Base-by-base conservation (phyloP, 2,888 invertebrate genomes). In the Cryptosula pallasiana region DNA sequence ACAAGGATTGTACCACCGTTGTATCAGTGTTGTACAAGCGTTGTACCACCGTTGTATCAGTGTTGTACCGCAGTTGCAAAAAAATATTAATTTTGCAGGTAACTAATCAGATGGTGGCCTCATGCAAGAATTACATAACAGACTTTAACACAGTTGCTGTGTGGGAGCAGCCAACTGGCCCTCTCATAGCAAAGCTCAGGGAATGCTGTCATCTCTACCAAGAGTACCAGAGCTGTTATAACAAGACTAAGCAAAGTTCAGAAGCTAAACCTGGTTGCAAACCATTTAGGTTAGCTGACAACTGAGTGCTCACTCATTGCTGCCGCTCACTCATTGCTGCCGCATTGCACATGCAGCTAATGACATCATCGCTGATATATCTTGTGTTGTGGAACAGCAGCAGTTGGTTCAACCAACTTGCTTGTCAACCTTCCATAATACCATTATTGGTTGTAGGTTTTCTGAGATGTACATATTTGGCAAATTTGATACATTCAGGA, bases 221-320 rank as follows among this genome's bases (percentile, higher is more conserved):
- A 55, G 86, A 87, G 71, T 90, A 90, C 75, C 87, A 87, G 76
- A 84, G 87, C 54, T 87, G 87, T 72, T 90, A 89, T 77, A 86
- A 87, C 73, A 85, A 87, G 90, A 79, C 79, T 1, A 82, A 82
- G 72, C 73, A 79, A 73, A 23, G 25, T 5, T n/a, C 70, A 9
- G 9, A 63, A 32, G 2, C 63, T 34, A 63, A 63, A n/a, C 29
- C 32, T 5, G 63, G n/a, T 5, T 63, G 63, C 34, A 63, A 63
- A 63, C 63, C 63, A 13, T 63, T 63, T 32, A 63, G 27, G 63
- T 63, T 32, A 34, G 63, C n/a, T n/a, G n/a, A n/a, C n/a, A n/a
- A n/a, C n/a, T n/a, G n/a, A n/a, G n/a, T n/a, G n/a, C n/a, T n/a
- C n/a, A n/a, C n/a, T n/a, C n/a, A n/a, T n/a, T n/a, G n/a, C n/a